These are phyloP conservation scores for Phrixothrix hirtus DNA, from an alignment of 2,888 invertebrate species.

Conservation along the genomic window DNA sequence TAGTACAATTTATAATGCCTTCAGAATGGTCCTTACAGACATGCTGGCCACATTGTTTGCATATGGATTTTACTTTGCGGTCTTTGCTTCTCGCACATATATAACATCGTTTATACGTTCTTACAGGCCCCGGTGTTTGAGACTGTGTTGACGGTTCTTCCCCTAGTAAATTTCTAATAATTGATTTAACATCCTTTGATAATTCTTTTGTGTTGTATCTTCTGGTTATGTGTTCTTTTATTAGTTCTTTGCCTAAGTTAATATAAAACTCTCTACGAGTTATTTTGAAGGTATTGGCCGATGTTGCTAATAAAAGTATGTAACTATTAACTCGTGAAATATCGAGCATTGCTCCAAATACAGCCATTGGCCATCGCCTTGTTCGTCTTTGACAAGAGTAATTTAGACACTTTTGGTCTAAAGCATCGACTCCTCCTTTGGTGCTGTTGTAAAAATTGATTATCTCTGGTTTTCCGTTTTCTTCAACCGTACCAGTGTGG, in stretches of 20 bases:
- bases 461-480: too few relatives aligned
- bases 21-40: neutral
- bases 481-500: too few relatives aligned
- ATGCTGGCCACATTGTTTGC: neutral
- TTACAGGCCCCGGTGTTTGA: neutral
- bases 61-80: too few relatives aligned
- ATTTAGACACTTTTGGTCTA: too few relatives aligned
- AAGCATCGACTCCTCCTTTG: too few relatives aligned
- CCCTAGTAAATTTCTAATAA: neutral
- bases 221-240: neutral
- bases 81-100: too few relatives aligned
- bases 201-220: neutral
- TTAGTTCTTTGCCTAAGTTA: too few relatives aligned
- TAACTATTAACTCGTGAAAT: constrained; percentile 12
- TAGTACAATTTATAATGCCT: too few relatives aligned
- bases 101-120: neutral
- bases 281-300: constrained; percentile 7
- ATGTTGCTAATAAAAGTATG: constrained; percentile 1
- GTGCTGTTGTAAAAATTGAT: too few relatives aligned
- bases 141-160: too few relatives aligned
- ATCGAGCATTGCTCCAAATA: constrained; percentile 9
- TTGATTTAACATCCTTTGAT: neutral
- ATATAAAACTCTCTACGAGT: too few relatives aligned
- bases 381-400: too few relatives aligned
- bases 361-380: constrained; percentile 1